Base-by-base conservation (phyloP, 64 coral and sea anemone species). In the Actinia equina region DNA sequence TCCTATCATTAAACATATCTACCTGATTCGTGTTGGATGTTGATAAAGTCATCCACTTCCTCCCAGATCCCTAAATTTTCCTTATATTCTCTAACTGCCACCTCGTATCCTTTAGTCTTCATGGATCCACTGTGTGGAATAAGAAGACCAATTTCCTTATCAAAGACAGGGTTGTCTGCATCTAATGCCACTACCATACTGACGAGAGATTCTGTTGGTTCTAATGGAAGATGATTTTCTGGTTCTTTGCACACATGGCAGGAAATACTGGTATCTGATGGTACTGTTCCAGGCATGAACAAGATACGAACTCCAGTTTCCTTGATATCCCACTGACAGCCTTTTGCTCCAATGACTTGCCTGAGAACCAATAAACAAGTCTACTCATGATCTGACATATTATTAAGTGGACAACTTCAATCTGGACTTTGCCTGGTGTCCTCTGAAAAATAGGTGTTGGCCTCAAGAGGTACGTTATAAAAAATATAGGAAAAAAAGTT, bases 1-100 rank as follows among this genome's bases (percentile, higher is more conserved):
- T 4, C 11, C 11, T 12, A 57, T 57, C 44, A 78, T 7, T 78
- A 44, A 41, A 41, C 19, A 49, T 20, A 81, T 12, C 43, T 74
- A 81, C 78, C 78, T 81, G 42, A 49, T 81, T 81, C 23, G 19
- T 81, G 0, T 52, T 81, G 78, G 7, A 81, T 52, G 45, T 81
- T 81, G 15, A 22, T 81, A 81, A 49, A 81, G 52, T 52, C 44
- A 17, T 81, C 45, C 42, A 81, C 10, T 9, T 81, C 78, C 27
- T 52, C 22, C 78, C 78, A 81, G 7, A 16, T 49, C 9, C 22
- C 22, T 52, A 44, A 22, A 9, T 81, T 10, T 49, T 81, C 44
- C 52, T 15, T 14, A 44, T 44, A 81, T 25, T 81, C 78, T 52
- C 22, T 81, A 14, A 81, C 78, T 17, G 45, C 20, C 42, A 52